Evolutionary conservation across 2,113 vertebrate genomes (phyloP).

Genomic region (Microcebus murinus): DNA sequence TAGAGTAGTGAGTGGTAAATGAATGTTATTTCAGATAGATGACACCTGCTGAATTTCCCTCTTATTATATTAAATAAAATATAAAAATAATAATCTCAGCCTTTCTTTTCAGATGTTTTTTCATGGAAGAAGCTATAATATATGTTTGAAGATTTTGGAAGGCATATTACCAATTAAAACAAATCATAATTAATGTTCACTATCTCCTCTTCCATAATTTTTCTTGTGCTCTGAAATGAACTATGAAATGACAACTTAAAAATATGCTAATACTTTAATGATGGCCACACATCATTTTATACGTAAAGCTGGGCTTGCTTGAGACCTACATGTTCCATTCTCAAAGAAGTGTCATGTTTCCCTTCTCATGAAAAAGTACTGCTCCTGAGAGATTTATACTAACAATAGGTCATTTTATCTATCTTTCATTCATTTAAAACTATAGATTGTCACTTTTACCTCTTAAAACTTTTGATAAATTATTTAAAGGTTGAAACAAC

Average conservation of each 20-base stretch:
- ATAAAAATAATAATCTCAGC: background rate
- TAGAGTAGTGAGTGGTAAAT: background rate
- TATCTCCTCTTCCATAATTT: background rate
- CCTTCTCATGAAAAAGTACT: background rate
- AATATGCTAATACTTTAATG: background rate
- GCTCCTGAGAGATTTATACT: background rate
- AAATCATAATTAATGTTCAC: background rate
- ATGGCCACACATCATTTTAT: background rate
- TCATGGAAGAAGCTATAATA: background rate
- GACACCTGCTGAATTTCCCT: background rate
- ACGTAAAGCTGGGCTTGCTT: background rate
- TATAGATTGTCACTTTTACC: background rate
- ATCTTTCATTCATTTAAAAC: background rate
- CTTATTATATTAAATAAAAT: background rate
- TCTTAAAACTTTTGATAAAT: background rate
- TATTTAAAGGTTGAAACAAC: background rate
- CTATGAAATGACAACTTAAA: background rate
- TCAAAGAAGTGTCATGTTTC: background rate
- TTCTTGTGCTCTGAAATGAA: background rate
- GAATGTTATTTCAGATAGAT: background rate
- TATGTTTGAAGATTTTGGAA: background rate
- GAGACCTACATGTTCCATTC: background rate
- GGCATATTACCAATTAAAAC: background rate
- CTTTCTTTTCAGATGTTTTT: no score
- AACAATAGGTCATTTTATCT: background rate